These are phyloP conservation scores for Drosophila takahashii DNA, from an alignment of 1,140 invertebrate genomes.

Conservation along the genomic window DNA sequence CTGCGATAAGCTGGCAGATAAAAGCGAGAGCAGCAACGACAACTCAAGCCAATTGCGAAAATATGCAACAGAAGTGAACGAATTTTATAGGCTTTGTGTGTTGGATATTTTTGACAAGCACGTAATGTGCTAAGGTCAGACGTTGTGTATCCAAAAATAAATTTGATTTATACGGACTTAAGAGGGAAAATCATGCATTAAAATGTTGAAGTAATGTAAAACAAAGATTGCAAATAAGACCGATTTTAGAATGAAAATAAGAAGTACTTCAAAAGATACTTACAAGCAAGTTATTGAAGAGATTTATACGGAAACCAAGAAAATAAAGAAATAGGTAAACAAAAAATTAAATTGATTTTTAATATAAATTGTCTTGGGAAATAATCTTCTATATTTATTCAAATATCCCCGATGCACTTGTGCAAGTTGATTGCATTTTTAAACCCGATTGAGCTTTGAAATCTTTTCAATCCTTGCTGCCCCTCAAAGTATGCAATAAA, in stretches of 20 bases:
- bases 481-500: conserved; percentile 31
- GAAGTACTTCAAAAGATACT: too few species aligned
- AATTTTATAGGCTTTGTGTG: conserved; percentile 27
- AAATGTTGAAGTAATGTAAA: background rate
- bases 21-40: conserved; percentile 37
- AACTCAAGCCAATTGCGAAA: conserved; percentile 45
- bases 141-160: conserved; percentile 23
- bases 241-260: too few species aligned
- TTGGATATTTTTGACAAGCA: conserved; percentile 28
- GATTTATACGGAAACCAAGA: too few species aligned
- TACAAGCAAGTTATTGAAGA: too few species aligned
- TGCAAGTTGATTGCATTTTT: background rate
- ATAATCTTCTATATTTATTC: too few species aligned
- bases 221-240: too few species aligned
- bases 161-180: conserved; percentile 4
- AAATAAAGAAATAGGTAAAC: too few species aligned
- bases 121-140: conserved; percentile 28
- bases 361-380: too few species aligned
- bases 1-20: conserved; percentile 65
- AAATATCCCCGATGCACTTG: too few species aligned
- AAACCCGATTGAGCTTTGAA: background rate
- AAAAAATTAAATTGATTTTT: too few species aligned
- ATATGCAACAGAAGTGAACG: conserved; percentile 45
- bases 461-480: conserved; percentile 15
- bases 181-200: background rate